Evolutionary conservation across 2,888 invertebrate species (phyloP), one percentile per base, ranked within the genome.

Genomic region (Agrochola circellaris): DNA sequence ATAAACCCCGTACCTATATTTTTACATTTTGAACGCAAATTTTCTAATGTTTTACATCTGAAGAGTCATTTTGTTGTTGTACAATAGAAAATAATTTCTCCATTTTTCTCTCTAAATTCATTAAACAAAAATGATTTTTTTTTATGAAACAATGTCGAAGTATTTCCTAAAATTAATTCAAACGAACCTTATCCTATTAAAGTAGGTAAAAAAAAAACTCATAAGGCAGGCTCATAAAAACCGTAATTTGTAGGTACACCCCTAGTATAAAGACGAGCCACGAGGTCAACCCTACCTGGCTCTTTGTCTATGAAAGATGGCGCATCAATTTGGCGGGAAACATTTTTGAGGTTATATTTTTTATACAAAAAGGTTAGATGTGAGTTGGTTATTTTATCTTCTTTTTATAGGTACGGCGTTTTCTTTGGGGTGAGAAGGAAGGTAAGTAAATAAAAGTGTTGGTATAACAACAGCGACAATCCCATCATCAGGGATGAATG

Each of bases 221-320:
- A n/a, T 51, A 77, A 62, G 9, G 5, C 48, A 26, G 23, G 1
- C 5, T 30, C 30, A 58, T 51, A 26, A 79, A 69, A 79, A 78
- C 42, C 78, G 51, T 72, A 73, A 80, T 74, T 42, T 48, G 23
- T 42, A 58, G 51, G 34, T 65, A 60, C 34, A 71, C 5, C 75
- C 65, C 65, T 60, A 79, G 15, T 26, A 23, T 65, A 81, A 45
- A 66, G 54, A 23, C 65, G 58, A 38, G n/a, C 11, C n/a, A 34
- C 7, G 30, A 38, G 75, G 62, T 84, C 71, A 60, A 65, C 64
- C 48, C 45, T 73, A 82, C 84, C 85, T 80, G 70, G 42, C 34
- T 77, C 85, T 76, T 77, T 80, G 72, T 81, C 87, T 88, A 86
- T 84, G 79, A 89, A 89, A 81, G 79, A 89, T 88, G 87, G 78